Evolutionary conservation across 2,888 invertebrate species (phyloP).

Genomic region (Ectobius pallidus): DNA sequence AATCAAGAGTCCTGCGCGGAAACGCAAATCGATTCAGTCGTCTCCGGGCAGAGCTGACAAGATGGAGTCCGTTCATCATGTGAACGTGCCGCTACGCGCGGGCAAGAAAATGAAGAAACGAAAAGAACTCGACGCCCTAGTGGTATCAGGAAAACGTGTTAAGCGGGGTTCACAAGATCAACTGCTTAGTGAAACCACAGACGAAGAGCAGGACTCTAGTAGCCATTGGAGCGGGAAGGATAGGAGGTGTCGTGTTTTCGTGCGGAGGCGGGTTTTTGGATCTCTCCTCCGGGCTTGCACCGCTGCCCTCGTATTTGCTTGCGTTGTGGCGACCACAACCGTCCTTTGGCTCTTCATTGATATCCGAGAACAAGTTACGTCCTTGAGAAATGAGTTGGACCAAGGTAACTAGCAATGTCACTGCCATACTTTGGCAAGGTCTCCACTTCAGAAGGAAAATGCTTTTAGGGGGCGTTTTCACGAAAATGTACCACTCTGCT

Average conservation of each 20-base stretch:
- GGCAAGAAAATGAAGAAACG: slow-evolving; percentile 79
- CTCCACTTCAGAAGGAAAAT: no score
- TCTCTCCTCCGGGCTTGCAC: slow-evolving; percentile 63
- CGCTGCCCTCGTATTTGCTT: slow-evolving; percentile 65
- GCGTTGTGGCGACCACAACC: slow-evolving; percentile 68
- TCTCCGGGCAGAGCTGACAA: no score
- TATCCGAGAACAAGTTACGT: slow-evolving; percentile 68
- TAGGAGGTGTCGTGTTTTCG: slow-evolving; percentile 37
- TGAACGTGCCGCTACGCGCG: slow-evolving; percentile 65
- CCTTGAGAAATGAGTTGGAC: slow-evolving; percentile 67
- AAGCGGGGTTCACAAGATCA: slow-evolving; percentile 58
- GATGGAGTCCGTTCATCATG: slow-evolving; percentile 61
- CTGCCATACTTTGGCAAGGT: no score
- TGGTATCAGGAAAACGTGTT: slow-evolving; percentile 53
- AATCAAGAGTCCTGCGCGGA: no score
- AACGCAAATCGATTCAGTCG: no score
- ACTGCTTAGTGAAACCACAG: slow-evolving; percentile 68
- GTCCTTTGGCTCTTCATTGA: slow-evolving; percentile 73
- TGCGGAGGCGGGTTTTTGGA: slow-evolving; percentile 39
- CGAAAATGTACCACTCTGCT: no score
- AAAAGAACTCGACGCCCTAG: slow-evolving; percentile 75
- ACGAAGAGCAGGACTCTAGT: slow-evolving; percentile 62
- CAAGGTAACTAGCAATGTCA: slow-evolving; percentile 63
- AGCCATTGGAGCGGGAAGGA: slow-evolving; percentile 47
- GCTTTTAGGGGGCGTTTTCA: no score